phyloP scores from a whole-genome alignment of 2,113 vertebrate genomes.

The Probosciger aterrimus region DNA sequence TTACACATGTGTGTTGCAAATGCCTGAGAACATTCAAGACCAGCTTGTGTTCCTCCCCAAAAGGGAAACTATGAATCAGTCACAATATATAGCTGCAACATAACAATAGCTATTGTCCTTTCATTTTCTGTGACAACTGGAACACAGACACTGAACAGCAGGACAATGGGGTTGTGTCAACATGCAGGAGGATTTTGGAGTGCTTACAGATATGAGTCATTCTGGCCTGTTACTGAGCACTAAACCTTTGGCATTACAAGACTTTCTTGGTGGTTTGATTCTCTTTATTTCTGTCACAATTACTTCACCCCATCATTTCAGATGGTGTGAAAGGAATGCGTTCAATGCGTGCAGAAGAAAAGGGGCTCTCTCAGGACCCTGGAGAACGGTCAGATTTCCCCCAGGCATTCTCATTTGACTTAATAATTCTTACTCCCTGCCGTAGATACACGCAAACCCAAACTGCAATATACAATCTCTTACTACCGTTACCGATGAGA shows the following conservation, averaged over 20 bases:
- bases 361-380: not conserved
- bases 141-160: constrained; percentile 17
- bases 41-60: not conserved
- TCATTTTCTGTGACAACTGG: constrained; percentile 32
- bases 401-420: not conserved
- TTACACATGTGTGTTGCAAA: not conserved
- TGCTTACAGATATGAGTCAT: constrained; percentile 29
- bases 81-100: constrained; percentile 9
- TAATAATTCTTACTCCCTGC: not conserved
- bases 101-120: constrained; percentile 50
- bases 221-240: not conserved
- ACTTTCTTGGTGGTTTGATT: constrained; percentile 23
- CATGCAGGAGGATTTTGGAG: constrained; percentile 25
- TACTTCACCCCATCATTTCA: not conserved
- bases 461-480: not conserved
- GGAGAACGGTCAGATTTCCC: not conserved
- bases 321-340: constrained; percentile 23
- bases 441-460: not conserved
- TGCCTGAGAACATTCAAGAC: not conserved
- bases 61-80: constrained; percentile 21
- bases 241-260: constrained; percentile 22
- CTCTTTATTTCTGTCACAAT: constrained; percentile 37
- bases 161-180: constrained; percentile 37
- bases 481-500: not conserved
- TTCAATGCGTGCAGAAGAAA: not conserved